These are phyloP conservation scores for Electrophaes corylata DNA, from an alignment of 2,888 invertebrate species.

Conservation along the genomic window DNA sequence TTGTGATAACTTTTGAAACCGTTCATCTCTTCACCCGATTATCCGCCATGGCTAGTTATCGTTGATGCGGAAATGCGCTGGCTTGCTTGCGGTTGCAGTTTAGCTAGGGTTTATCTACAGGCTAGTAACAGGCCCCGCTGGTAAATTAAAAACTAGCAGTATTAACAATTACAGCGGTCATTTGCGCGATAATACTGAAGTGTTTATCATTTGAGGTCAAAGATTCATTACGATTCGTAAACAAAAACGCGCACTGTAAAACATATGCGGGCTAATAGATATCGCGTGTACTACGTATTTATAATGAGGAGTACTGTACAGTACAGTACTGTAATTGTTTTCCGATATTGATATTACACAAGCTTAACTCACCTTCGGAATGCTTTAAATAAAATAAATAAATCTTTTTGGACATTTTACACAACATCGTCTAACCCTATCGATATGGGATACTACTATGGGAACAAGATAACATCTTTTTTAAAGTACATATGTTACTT, in stretches of 20 bases:
- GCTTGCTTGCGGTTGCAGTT: constrained; percentile 52
- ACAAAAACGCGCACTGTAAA: constrained; percentile 61
- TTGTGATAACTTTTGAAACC: constrained; percentile 22
- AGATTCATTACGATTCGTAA: constrained; percentile 49
- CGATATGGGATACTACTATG: too few species aligned
- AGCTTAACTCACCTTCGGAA: constrained; percentile 11
- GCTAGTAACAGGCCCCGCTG: constrained; percentile 19
- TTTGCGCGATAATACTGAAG: constrained; percentile 32
- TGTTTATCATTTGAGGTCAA: constrained; percentile 50
- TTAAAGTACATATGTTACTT: too few species aligned
- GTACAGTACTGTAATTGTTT: constrained; percentile 48
- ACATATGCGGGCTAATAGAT: constrained; percentile 67
- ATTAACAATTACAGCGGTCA: constrained; percentile 16
- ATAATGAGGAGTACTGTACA: constrained; percentile 41
- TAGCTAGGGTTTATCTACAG: constrained; percentile 41
- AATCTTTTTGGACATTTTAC: too few species aligned
- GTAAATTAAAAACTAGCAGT: constrained; percentile 5
- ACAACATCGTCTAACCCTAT: too few species aligned
- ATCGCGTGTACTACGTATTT: constrained; percentile 56
- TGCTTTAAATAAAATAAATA: too few species aligned
- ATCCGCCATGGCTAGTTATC: constrained; percentile 56
- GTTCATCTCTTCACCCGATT: constrained; percentile 10
- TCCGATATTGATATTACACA: constrained; percentile 42
- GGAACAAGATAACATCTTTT: too few species aligned
- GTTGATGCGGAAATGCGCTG: constrained; percentile 63